Conservation (phyloP, 2,888 invertebrate species). For the Cosmia pyralina region DNA sequence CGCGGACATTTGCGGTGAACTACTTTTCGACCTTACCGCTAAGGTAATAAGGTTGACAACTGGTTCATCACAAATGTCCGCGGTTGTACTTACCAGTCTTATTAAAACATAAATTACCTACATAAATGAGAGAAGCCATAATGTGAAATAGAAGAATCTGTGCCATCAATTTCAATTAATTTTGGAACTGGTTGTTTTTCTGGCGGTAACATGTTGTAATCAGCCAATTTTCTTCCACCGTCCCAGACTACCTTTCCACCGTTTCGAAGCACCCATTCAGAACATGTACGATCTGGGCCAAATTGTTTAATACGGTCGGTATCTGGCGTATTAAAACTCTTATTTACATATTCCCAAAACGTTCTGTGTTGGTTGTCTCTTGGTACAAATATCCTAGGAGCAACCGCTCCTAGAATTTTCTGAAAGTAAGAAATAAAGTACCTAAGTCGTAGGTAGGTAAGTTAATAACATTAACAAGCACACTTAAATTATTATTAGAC, state of each 20-base stretch:
- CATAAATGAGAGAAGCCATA: constrained; percentile 96
- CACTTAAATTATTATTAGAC: neutral
- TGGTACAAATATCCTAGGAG: constrained; percentile 60
- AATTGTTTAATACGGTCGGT: constrained; percentile 91
- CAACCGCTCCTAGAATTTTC: constrained; percentile 42
- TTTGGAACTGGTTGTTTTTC: constrained; percentile 87
- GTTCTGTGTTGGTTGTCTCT: constrained; percentile 73
- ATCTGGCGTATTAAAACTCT: constrained; percentile 93
- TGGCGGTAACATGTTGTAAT: constrained; percentile 94
- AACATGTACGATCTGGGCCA: constrained; percentile 97
- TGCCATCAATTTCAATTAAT: constrained; percentile 93
- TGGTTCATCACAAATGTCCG: too few relatives aligned
- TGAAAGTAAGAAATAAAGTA: constrained; percentile 36
- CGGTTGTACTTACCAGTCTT: neutral
- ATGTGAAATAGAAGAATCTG: constrained; percentile 94
- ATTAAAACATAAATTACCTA: constrained; percentile 72
- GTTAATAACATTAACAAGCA: too few relatives aligned
- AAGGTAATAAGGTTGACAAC: too few relatives aligned
- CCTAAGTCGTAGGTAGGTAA: neutral
- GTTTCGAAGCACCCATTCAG: constrained; percentile 98
- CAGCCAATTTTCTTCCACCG: constrained; percentile 87
- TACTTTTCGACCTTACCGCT: too few relatives aligned
- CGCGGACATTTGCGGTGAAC: too few relatives aligned
- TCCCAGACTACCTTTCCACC: constrained; percentile 95
- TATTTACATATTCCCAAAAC: constrained; percentile 90